These are phyloP conservation scores for Laticauda colubrina DNA, from an alignment of 2,113 vertebrate genomes.

Conservation along the genomic window DNA sequence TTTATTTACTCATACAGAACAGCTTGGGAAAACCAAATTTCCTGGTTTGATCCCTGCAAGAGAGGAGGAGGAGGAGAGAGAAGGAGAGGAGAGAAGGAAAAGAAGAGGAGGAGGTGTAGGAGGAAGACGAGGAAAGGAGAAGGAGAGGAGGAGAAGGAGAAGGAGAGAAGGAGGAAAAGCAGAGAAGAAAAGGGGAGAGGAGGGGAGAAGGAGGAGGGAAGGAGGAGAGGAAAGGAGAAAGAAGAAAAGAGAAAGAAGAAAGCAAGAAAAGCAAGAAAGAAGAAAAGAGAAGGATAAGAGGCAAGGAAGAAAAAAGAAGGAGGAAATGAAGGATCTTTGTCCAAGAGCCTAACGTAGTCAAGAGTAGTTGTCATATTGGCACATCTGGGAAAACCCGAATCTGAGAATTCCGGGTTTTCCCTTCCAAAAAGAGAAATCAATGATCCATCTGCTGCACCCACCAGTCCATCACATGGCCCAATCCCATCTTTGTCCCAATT, in stretches of 20 bases:
- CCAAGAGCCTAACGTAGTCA: neutral
- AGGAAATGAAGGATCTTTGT: neutral
- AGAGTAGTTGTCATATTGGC: too few relatives aligned
- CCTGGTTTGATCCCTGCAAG: neutral
- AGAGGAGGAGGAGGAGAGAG: too few relatives aligned
- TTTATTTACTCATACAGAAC: neutral
- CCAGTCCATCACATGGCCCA: too few relatives aligned
- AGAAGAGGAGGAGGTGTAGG: neutral
- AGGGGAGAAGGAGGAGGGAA: too few relatives aligned
- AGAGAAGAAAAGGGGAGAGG: too few relatives aligned
- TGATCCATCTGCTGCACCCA: too few relatives aligned
- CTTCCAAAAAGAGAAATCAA: too few relatives aligned
- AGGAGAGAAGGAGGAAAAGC: fast-evolving
- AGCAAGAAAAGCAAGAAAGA: neutral
- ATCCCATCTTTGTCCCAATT: too few relatives aligned
- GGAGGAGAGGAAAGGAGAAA: too few relatives aligned
- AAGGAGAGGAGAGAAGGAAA: too few relatives aligned
- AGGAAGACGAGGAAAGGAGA: neutral
- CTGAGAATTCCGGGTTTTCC: too few relatives aligned
- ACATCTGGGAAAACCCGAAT: too few relatives aligned
- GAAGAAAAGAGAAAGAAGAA: neutral
- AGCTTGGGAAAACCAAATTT: neutral
- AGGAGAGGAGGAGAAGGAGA: fast-evolving
- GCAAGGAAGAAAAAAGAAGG: neutral
- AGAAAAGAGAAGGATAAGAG: neutral